Conservation (phyloP, 2,888 invertebrate genomes). For the Chrysotoxum bicinctum region DNA sequence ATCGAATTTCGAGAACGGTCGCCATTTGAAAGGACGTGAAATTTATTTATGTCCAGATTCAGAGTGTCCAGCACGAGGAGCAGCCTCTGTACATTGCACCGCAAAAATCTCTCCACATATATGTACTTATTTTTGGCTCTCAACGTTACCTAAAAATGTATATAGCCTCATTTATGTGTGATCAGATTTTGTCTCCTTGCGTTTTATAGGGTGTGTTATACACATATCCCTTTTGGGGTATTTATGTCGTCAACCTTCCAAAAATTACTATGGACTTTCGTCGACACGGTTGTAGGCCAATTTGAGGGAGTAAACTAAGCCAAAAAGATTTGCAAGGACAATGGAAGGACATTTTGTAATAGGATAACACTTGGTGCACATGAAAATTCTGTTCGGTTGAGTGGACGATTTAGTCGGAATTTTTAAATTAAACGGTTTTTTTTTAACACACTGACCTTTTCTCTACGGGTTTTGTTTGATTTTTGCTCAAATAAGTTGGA, state of each 20-base stretch:
- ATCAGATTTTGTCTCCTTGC: slow-evolving; percentile 9
- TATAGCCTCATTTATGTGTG: not conserved
- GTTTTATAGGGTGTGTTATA: not conserved
- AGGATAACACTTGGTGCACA: slow-evolving; percentile 30
- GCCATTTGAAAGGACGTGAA: slow-evolving; percentile 50
- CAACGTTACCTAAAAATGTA: not conserved
- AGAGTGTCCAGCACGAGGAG: not conserved
- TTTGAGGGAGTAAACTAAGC: slow-evolving; percentile 9
- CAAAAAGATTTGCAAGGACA: slow-evolving; percentile 27
- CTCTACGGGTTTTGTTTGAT: too few relatives aligned
- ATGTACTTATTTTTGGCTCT: not conserved
- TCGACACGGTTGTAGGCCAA: slow-evolving; percentile 5
- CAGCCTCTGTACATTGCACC: slow-evolving; percentile 20
- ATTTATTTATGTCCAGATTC: slow-evolving; percentile 57
- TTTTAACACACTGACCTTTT: not conserved
- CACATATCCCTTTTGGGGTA: slow-evolving; percentile 1
- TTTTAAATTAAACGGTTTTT: not conserved
- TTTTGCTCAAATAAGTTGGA: too few relatives aligned
- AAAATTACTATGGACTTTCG: slow-evolving; percentile 30
- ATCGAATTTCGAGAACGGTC: slow-evolving; percentile 62
- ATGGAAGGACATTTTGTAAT: slow-evolving; percentile 35
- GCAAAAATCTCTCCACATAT: slow-evolving; percentile 23
- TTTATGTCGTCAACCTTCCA: slow-evolving; percentile 42
- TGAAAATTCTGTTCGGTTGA: not conserved
- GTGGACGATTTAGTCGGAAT: not conserved